Conservation (phyloP, 1,140 invertebrate species). For the Meloidogyne exigua region DNA sequence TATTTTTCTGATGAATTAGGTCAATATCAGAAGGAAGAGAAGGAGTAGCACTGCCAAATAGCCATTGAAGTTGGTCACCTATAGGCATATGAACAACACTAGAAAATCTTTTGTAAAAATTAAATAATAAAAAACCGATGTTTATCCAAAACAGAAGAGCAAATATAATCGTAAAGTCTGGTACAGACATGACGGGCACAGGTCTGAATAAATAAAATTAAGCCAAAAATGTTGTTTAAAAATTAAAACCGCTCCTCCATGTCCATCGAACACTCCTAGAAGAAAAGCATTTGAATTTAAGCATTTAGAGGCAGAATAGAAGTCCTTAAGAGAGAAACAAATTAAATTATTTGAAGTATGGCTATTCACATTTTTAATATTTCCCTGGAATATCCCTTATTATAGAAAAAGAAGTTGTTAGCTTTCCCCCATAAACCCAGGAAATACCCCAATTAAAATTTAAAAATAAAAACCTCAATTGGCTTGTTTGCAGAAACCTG, state of each 20-base stretch:
- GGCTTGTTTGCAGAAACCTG: conserved; percentile 60
- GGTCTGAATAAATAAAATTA: neutral
- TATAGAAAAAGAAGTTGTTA: too few species aligned
- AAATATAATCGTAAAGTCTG: conserved; percentile 39
- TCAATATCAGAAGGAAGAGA: conserved; percentile 46
- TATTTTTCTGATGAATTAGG: conserved; percentile 45
- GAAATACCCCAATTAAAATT: conserved; percentile 41
- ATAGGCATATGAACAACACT: conserved; percentile 45
- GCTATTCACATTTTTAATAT: too few species aligned
- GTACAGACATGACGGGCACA: conserved; percentile 57
- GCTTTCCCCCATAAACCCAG: too few species aligned
- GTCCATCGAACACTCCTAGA: conserved; percentile 62
- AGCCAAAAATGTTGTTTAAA: neutral
- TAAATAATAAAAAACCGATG: conserved; percentile 12
- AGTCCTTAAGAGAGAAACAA: conserved; percentile 42
- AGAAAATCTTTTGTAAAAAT: too few species aligned
- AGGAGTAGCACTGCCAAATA: conserved; percentile 54
- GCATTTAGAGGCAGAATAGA: conserved; percentile 60
- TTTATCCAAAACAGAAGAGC: conserved; percentile 45
- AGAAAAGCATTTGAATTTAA: conserved; percentile 57
- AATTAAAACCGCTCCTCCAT: conserved; percentile 48
- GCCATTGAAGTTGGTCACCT: conserved; percentile 56
- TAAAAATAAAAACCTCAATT: conserved; percentile 60
- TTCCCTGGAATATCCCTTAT: too few species aligned
- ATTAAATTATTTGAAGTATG: too few species aligned